Base-by-base conservation (phyloP, 2,113 vertebrate genomes). In the Thermophis baileyi region DNA sequence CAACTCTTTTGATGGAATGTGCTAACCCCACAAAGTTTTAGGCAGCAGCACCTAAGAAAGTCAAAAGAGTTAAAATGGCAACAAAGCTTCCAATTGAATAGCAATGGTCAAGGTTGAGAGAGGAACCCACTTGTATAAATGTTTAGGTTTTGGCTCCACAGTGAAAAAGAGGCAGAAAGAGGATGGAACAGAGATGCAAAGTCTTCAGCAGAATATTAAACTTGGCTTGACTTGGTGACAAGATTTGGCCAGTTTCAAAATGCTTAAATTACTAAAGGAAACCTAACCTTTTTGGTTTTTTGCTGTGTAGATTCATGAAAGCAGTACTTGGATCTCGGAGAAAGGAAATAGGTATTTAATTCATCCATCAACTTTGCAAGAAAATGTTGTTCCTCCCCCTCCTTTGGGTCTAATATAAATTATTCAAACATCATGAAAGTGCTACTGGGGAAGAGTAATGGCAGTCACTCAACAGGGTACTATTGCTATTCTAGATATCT, bases 361-460 rank as follows among this genome's bases (percentile, higher is more conserved):
- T 89, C 90, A 0, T 4, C 81, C 87, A 81, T 46, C 69, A 9
- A 74, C 90, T 90, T 89, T 87, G 89, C 90, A 92, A 92, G 69
- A 92, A 93, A 91, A 86, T 0, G 0, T 63, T 85, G 0, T 0
- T 0, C 12, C n/a, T 74, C 10, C 46, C 55, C 89, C 81, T 94
- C 87, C 91, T 74, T 85, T 90, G 85, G 92, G 57, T 89, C 81
- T 87, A 91, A 81, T 54, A n/a, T 88, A 93, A 96, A 87, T 69
- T 44, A 47, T 51, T 93, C 92, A 91, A 93, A 92, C 91, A 92
- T 46, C 18, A 0, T 0, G 89, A 88, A 94, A 60, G 40, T 46
- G 20, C 27, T 86, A 74, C 40, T 85, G 25, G 74, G 63, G 27
- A 81, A 46, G 60, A 92, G 88, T 4, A 51, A 88, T 35, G 57